Conservation (phyloP, 1,140 invertebrate genomes). For the Drosophila auraria region DNA sequence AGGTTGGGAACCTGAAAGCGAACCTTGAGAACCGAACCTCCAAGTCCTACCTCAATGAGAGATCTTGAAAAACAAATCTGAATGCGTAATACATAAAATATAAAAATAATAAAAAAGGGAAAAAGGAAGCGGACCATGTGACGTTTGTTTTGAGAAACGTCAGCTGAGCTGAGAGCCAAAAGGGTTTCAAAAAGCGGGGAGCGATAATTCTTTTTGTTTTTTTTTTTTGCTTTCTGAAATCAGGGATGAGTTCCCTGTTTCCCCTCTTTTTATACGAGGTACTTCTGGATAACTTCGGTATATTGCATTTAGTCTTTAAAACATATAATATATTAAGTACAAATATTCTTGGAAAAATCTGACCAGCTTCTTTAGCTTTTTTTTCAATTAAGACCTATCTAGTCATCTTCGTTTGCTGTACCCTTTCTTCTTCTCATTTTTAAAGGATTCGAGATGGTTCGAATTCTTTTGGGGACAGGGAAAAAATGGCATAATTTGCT, state of each 20-base stretch:
- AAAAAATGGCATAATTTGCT: conserved; percentile 80
- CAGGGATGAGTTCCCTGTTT: background rate
- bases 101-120: conserved; percentile 11
- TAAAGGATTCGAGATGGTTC: conserved; percentile 36
- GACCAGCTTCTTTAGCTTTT: too few species aligned
- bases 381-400: background rate
- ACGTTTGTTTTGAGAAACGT: conserved; percentile 69
- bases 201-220: conserved; percentile 8
- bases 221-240: conserved; percentile 6
- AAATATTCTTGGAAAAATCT: background rate
- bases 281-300: too few species aligned
- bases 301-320: background rate
- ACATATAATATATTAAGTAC: background rate
- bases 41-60: conserved; percentile 76
- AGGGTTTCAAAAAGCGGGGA: conserved; percentile 48
- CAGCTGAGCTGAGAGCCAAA: conserved; percentile 63
- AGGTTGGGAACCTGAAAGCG: conserved; percentile 63
- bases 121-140: conserved; percentile 40
- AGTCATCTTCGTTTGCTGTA: conserved; percentile 25
- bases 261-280: background rate
- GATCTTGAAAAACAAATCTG: conserved; percentile 71
- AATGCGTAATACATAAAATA: conserved; percentile 34
- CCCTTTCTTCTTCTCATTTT: conserved; percentile 4
- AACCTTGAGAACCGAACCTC: conserved; percentile 52
- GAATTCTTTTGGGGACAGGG: conserved; percentile 41